Evolutionary conservation across 2,797 vertebrate genomes (phyloP), one percentile per base, ranked within the genome.

Genomic region (Adelosebastes latens): DNA sequence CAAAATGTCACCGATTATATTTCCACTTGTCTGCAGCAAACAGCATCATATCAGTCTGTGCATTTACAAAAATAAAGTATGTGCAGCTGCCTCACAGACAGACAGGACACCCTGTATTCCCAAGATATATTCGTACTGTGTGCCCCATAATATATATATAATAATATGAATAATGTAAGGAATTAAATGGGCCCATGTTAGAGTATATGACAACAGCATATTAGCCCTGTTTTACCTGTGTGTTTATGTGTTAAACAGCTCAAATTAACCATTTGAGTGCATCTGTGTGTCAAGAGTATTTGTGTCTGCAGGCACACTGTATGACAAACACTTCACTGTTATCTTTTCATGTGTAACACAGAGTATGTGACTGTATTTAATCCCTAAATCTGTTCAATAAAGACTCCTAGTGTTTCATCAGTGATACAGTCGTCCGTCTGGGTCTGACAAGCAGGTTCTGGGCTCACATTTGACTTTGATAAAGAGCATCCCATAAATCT

Each of bases 401-500:
- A 60, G 16, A n/a, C 25, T 27, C 46, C 18, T 2, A 20, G n/a
- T 60, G 72, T 75, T 72, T 69, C 11, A 39, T 46, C 62, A 24
- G 64, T 12, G 31, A 32, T 9, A 11, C 56, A 58, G 46, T 11
- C n/a, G 18, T 25, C 25, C 12, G 42, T 24, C 39, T 62, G 24
- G 36, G 68, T 8, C 52, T 36, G 61, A 77, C 70, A 46, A 62
- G 53, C 72, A 59, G 63, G 12, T 72, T 69, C 80, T 72, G 83
- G 77, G 74, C 74, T 83, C 75, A 9, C 6, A 25, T 34, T 64
- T 39, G 29, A 70, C 68, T 24, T 20, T 2, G 60, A 12, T 68
- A 20, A 65, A 79, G 53, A 32, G 11, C 12, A 18, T 29, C 63
- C 24, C 32, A 81, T 85, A 79, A 83, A 88, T 83, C 53, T 46